Base-by-base conservation (phyloP, 2,888 invertebrate species). In the Ariolimax columbianus region DNA sequence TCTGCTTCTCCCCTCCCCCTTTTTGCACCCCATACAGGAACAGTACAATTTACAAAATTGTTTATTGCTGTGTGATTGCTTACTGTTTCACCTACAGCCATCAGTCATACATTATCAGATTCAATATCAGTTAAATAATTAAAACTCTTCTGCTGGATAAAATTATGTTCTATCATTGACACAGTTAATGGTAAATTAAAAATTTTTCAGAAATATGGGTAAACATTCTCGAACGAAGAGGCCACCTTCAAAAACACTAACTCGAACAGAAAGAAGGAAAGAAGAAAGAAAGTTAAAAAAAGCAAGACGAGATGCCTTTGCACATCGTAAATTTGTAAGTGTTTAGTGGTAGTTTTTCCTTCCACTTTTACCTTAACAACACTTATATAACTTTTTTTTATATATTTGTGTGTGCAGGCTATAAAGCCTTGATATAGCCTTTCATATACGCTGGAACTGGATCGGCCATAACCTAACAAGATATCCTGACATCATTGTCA, bases 251-350 rank as follows among this genome's bases (percentile, higher is more conserved):
- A 85, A 85, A 51, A 68, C 75, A 33, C 36, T 85, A 7, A 85
- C 30, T 38, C 77, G 88, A 77, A 88, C 88, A 87, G 86, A 88
- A 68, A 88, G 87, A 68, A 85, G 97, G 38, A 97, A 97, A 94
- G 95, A 96, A 88, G 92, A 96, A n/a, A 94, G 96, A 26, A 95
- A 96, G 85, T 95, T 96, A 83, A 97, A 97, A 91, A 97, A 97
- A 91, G 94, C 95, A 91, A 94, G 94, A 89, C 94, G 94, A 86
- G 94, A 95, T 88, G 94, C 95, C 73, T 95, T 95, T 92, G 94
- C 94, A 89, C 93, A 90, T 59, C 87, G 90, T 73, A 90, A 92
- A 84, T 88, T 88, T 59, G 92, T 92, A 85, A 89, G 90, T 84
- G 33, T n/a, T 79, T 75, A 63, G 23, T n/a, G n/a, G 2, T 63